Evolutionary conservation across 2,797 vertebrate species (phyloP).

Genomic region (Esox lucius): DNA sequence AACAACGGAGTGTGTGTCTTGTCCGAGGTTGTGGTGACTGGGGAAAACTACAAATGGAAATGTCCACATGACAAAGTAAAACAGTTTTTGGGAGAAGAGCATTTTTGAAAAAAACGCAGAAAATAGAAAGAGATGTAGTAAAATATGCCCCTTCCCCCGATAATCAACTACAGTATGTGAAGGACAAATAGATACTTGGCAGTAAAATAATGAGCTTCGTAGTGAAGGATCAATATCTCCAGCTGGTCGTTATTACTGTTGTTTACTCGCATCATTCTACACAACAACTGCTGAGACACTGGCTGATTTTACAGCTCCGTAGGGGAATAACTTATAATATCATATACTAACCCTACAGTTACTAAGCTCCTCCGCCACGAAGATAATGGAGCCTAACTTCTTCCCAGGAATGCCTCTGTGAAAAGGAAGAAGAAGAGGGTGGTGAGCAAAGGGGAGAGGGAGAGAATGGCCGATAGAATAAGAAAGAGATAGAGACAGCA

Average conservation of each 20-base stretch:
- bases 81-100: not conserved
- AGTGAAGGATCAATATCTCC: no score
- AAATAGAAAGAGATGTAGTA: no score
- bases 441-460: not conserved
- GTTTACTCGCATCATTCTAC: not conserved
- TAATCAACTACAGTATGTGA: no score
- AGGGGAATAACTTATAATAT: not conserved
- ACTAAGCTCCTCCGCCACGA: constrained; percentile 88
- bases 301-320: not conserved
- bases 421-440: not conserved
- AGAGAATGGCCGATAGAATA: not conserved
- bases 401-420: constrained; percentile 78
- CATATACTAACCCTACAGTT: constrained; percentile 89
- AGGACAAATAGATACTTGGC: no score
- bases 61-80: not conserved
- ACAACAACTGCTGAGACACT: not conserved
- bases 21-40: not conserved
- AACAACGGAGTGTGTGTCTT: not conserved
- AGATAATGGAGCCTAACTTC: constrained; percentile 79
- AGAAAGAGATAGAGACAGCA: not conserved
- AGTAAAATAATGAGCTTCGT: no score
- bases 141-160: no score
- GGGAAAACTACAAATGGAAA: not conserved
- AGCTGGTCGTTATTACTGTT: no score
- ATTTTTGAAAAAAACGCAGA: not conserved